These are phyloP conservation scores for Drosophila conformis DNA, from an alignment of 2,888 invertebrate genomes.

Conservation along the genomic window DNA sequence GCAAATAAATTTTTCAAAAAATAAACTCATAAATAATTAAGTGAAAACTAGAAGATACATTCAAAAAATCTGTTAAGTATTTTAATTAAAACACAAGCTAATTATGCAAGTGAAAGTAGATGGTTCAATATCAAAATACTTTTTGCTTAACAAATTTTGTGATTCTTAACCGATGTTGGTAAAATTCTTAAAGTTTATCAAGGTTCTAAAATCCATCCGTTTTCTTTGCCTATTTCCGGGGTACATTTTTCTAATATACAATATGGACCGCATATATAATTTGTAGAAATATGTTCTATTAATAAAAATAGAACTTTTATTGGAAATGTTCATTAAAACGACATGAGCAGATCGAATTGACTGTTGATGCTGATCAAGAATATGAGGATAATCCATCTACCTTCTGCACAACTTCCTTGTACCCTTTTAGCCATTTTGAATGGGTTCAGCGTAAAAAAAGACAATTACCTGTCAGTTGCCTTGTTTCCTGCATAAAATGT, in stretches of 20 bases:
- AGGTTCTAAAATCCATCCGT: background rate
- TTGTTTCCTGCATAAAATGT: conserved; percentile 17
- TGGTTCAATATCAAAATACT: background rate
- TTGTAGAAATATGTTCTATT: background rate
- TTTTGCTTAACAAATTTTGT: background rate
- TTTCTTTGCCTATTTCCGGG: background rate
- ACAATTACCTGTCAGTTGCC: conserved; percentile 2
- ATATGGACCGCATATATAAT: background rate
- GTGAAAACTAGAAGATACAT: conserved; percentile 25
- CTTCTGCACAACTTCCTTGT: background rate
- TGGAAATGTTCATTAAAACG: background rate
- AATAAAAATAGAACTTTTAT: background rate
- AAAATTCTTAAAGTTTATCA: background rate
- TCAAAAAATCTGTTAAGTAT: background rate
- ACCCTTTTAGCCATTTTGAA: background rate
- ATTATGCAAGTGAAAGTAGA: background rate
- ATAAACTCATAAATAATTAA: conserved; percentile 51
- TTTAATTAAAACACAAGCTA: background rate
- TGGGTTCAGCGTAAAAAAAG: conserved; percentile 9
- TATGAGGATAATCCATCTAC: background rate
- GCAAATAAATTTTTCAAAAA: background rate
- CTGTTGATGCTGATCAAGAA: background rate
- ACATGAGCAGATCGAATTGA: background rate
- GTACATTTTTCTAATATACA: background rate
- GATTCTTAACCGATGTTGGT: background rate